Evolutionary conservation across 2,888 invertebrate genomes (phyloP).

Genomic region (Doris montereyensis): DNA sequence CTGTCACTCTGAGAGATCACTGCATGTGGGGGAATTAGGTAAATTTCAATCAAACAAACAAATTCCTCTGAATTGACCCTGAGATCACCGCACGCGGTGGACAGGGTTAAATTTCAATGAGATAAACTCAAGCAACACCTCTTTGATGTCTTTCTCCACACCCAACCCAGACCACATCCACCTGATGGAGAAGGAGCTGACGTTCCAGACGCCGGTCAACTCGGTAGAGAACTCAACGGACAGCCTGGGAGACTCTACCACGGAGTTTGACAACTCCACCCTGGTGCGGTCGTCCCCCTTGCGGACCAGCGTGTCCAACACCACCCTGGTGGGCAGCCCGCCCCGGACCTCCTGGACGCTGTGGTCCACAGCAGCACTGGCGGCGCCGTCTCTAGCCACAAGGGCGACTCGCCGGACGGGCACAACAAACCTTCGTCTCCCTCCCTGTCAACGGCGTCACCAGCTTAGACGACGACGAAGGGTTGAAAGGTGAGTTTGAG

Average conservation of each 20-base stretch:
- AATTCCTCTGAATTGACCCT: too few species aligned
- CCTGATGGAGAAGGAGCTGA: conserved; percentile 42
- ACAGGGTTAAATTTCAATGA: too few species aligned
- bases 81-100: too few species aligned
- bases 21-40: too few species aligned
- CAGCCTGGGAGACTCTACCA: conserved; percentile 13
- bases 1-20: too few species aligned
- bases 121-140: too few species aligned
- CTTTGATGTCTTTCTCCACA: too few species aligned
- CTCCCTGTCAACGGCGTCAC: not conserved
- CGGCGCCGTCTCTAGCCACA: not conserved
- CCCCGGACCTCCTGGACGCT: conserved; percentile 25
- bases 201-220: conserved; percentile 34
- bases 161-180: conserved; percentile 45
- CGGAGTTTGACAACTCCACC: too few species aligned
- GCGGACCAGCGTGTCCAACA: not conserved
- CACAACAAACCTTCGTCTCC: not conserved
- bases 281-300: too few species aligned
- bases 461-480: conserved; percentile 24
- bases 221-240: conserved; percentile 40
- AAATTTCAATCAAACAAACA: too few species aligned
- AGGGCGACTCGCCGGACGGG: not conserved
- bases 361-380: conserved; percentile 18
- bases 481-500: conserved; percentile 32
- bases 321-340: conserved; percentile 6